Base-by-base conservation (phyloP, 2,113 vertebrate genomes). In the Scatophagus argus region DNA sequence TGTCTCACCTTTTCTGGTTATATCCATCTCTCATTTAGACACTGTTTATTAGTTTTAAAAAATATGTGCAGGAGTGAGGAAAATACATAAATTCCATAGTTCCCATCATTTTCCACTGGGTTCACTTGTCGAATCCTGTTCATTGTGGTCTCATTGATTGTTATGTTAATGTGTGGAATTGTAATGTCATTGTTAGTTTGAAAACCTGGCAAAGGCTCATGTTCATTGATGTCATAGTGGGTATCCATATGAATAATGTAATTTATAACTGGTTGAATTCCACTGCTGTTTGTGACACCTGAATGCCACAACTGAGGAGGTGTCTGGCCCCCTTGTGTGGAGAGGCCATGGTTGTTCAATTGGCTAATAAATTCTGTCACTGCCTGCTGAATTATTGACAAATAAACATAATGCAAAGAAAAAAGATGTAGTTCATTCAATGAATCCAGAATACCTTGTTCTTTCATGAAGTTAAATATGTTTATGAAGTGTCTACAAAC, bases 401-500 rank as follows among this genome's bases (percentile, higher is more conserved):
- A 31, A 10, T 71, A 71, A 8, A 52, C 14, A 44, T 16, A 71
- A 21, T 47, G 54, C 9, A 71, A 14, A 39, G 36, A 70, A 44
- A 56, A 70, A 2, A 70, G 3, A 56, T 56, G 67, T 13, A 43
- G 17, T 44, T 59, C 55, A 47, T 71, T 19, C 10, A 17, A 4
- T 8, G 25, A 71, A 71, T 71, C 54, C 1, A 46, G 27, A 12
- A 51, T 34, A 7, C 55, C 46, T 2, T 54, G 5, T n/a, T 78
- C 29, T 3, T 78, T 65, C 65, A 62, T 54, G 5, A 70, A 55
- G 38, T 8, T 71, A 10, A 71, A 71, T 6, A 71, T n/a, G 36
- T 63, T 55, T 29, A 41, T 52, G 14, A 71, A 76, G 27, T 2
- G 25, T 14, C 31, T 39, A 5, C 56, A 69, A 9, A 69, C 65